phyloP scores from a whole-genome alignment of 2,113 vertebrate species.

The Tragelaphus buxtoni region DNA sequence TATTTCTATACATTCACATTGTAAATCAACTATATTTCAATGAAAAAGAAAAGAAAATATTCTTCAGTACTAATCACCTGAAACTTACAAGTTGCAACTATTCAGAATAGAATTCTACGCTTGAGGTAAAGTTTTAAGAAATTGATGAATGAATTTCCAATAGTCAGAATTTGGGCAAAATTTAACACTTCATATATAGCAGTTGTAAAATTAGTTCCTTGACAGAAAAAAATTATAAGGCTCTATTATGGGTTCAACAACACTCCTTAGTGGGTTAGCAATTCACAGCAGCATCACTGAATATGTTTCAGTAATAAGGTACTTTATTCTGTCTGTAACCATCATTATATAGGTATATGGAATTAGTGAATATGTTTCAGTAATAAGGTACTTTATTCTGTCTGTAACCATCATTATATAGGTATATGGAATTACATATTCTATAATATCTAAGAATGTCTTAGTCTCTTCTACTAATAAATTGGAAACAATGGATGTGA shows the following conservation, averaged over 20 bases:
- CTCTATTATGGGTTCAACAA: neutral
- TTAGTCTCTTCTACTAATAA: neutral
- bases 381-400: neutral
- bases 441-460: neutral
- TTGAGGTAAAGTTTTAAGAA: neutral
- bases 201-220: neutral
- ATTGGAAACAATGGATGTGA: neutral
- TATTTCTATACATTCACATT: neutral
- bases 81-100: neutral
- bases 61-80: neutral
- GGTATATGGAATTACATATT: neutral
- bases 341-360: neutral
- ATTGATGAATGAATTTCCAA: neutral
- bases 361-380: neutral
- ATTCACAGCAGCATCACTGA: neutral
- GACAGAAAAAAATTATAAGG: neutral
- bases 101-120: neutral
- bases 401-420: neutral
- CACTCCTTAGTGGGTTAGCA: neutral
- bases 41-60: neutral
- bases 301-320: neutral
- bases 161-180: neutral
- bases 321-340: neutral
- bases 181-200: neutral
- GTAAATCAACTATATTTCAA: neutral